Evolutionary conservation across 2,797 vertebrate genomes (phyloP).

Genomic region (Melanogrammus aeglefinus): DNA sequence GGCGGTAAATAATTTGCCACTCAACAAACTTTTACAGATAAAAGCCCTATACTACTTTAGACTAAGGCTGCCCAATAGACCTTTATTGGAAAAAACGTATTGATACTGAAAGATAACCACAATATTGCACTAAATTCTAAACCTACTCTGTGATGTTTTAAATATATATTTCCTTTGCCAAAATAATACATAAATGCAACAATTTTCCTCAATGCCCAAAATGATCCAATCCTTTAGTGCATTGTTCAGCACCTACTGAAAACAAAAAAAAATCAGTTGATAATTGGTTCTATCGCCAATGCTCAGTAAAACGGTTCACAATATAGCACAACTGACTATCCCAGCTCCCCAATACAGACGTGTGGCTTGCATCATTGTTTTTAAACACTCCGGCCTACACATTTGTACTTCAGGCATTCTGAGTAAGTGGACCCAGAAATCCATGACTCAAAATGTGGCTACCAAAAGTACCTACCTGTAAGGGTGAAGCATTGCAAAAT

Average conservation of each 20-base stretch:
- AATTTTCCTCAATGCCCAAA: not conserved
- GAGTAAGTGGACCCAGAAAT: not conserved
- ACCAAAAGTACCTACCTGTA: not conserved
- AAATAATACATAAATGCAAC: not conserved
- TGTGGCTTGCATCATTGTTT: not conserved
- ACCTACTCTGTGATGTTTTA: not conserved
- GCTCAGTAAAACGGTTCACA: not conserved
- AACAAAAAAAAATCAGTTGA: not conserved
- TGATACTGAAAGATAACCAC: not conserved
- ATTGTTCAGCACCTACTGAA: not conserved
- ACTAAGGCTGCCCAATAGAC: not conserved
- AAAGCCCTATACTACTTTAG: not conserved
- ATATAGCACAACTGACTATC: conserved; percentile 69
- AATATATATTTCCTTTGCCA: not conserved
- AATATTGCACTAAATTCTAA: not conserved
- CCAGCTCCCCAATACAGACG: not conserved
- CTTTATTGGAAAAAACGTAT: not conserved
- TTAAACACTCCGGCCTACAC: not conserved
- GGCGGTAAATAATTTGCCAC: not conserved
- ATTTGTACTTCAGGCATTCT: not conserved
- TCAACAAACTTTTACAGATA: not conserved
- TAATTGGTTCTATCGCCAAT: not conserved
- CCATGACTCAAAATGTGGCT: not conserved
- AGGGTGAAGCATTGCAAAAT: not conserved
- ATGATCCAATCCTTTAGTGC: not conserved